Base-by-base conservation (phyloP, 2,113 vertebrate genomes). In the Lucifuga dentata region DNA sequence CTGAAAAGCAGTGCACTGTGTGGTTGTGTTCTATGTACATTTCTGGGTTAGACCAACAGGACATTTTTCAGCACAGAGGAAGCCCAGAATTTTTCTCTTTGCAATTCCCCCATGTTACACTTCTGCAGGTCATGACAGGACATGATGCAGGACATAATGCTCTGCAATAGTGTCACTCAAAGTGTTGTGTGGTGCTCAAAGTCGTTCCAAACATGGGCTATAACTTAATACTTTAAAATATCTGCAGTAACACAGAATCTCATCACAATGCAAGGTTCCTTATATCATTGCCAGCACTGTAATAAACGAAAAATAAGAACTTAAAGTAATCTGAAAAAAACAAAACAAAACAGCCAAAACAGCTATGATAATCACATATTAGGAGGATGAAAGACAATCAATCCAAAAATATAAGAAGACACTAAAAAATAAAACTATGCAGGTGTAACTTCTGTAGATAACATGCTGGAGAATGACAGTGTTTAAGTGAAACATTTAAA, bases 1-100 rank as follows among this genome's bases (percentile, higher is more conserved):
- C 24, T 71, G 80, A 76, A 53, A 87, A 74, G 33, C 62, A 88
- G 59, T 64, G 20, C 80, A 76, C 17, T 61, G 65, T 1, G 20
- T 64, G 62, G 45, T 11, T 43, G 40, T 43, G 40, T 43, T 15
- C 12, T 79, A 16, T 71, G 60, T 69, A 45, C 69, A 45, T 52
- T 17, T 68, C 21, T 50, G 3, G 45, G 65, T 17, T 12, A 40
- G 40, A 68, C 19, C 3, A 23, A 78, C 72, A 55, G 52, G 40
- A 16, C 52, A 63, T 39, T 21, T 43, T 70, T 69, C 4, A 68
- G 16, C 2, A 56, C 33, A 38, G 24, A 59, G 62, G 19, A 58
- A 41, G 10, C 6, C 10, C 2, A 41, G 19, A 38, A 24, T 11
- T n/a, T 15, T 59, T 11, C 52, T 32, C 16, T 52, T 35, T 24